Evolutionary conservation across 2,113 vertebrate genomes (phyloP).

Genomic region (Corythoichthys intestinalis): DNA sequence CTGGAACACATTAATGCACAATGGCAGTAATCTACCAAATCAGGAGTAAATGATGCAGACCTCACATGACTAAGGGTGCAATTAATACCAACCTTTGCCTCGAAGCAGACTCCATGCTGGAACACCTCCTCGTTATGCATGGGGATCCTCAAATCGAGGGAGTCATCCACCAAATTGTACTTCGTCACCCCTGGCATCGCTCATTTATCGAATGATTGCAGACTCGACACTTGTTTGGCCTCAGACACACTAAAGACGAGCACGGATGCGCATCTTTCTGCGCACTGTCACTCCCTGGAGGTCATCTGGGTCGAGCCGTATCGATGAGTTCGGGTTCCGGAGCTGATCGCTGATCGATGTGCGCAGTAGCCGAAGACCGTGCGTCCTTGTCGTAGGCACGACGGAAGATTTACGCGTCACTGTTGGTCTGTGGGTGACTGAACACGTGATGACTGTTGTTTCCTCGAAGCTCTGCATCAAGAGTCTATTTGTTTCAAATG

Average conservation of each 20-base stretch:
- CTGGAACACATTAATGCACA: not conserved
- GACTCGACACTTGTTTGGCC: constrained; percentile 40
- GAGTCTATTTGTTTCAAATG: not conserved
- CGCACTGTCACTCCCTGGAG: constrained; percentile 34
- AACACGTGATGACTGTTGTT: constrained; percentile 10
- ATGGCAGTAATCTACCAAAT: not conserved
- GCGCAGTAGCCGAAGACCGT: not conserved
- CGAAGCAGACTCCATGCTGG: constrained; percentile 89
- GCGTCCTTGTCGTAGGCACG: constrained; percentile 11
- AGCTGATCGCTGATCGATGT: constrained; percentile 24
- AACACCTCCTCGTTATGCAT: constrained; percentile 94
- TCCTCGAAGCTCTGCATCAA: not conserved
- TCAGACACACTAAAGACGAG: constrained; percentile 46
- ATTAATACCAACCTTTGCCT: constrained; percentile 80
- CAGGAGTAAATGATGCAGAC: not conserved
- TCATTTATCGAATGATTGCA: constrained; percentile 10
- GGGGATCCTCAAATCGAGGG: constrained; percentile 85
- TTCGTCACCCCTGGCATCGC: constrained; percentile 90
- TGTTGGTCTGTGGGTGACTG: constrained; percentile 13
- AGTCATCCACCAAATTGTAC: constrained; percentile 92
- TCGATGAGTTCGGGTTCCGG: constrained; percentile 20
- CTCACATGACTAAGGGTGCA: not conserved
- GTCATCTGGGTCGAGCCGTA: constrained; percentile 46
- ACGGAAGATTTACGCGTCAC: constrained; percentile 21
- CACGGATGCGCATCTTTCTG: constrained; percentile 48